Evolutionary conservation across 2,113 vertebrate species (phyloP).

Genomic region (Collichthys lucidus): DNA sequence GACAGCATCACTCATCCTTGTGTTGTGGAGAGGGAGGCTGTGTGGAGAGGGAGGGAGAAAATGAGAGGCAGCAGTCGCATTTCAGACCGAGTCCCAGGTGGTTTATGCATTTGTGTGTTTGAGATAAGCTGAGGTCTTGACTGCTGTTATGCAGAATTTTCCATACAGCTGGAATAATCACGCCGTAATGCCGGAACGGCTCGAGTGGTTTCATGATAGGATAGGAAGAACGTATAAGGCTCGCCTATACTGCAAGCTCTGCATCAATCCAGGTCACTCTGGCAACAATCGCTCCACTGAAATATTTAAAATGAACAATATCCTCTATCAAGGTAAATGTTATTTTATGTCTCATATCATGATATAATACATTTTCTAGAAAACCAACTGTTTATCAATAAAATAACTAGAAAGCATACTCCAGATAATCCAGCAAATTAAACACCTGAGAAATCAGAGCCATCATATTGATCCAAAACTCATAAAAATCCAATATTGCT

Average conservation of each 20-base stretch:
- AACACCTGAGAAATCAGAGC: constrained; percentile 4
- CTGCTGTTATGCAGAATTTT: constrained; percentile 63
- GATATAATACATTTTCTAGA: not conserved
- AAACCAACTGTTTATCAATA: constrained; percentile 1
- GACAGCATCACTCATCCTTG: constrained; percentile 70
- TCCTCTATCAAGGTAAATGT: not conserved
- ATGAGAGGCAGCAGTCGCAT: constrained; percentile 61
- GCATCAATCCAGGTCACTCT: not conserved
- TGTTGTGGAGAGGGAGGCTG: constrained; percentile 42
- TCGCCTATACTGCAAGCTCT: constrained; percentile 8
- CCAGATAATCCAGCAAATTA: constrained; percentile 1
- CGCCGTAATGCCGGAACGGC: not conserved
- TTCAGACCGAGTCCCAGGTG: constrained; percentile 67
- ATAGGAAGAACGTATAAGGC: not conserved
- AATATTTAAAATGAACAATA: not conserved
- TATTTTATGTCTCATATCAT: not conserved
- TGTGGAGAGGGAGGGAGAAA: not conserved
- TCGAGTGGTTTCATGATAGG: constrained; percentile 38
- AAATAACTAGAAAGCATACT: not conserved
- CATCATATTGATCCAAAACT: constrained; percentile 1
- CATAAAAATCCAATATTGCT: constrained; percentile 5
- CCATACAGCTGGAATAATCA: constrained; percentile 37
- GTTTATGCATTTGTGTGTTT: constrained; percentile 57
- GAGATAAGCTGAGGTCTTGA: constrained; percentile 70
- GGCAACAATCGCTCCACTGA: constrained; percentile 1